Evolutionary conservation across 2,888 invertebrate species (phyloP).

Genomic region (Hoplodrina blanda): DNA sequence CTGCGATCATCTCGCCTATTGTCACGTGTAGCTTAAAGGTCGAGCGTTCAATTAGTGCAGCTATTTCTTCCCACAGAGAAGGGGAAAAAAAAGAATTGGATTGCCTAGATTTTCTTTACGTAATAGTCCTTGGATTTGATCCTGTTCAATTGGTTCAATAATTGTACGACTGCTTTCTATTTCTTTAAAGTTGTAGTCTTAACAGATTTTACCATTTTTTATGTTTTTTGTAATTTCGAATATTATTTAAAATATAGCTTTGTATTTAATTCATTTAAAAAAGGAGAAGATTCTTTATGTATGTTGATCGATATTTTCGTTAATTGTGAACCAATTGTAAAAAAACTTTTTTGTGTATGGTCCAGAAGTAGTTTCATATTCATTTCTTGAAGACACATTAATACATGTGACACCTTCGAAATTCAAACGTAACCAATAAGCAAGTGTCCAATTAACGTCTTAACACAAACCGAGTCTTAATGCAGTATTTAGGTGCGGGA

Average conservation of each 20-base stretch:
- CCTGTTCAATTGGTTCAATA: background rate
- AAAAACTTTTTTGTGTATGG: no score
- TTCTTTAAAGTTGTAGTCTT: background rate
- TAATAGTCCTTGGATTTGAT: background rate
- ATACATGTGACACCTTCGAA: no score
- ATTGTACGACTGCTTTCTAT: background rate
- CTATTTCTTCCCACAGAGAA: conserved; percentile 11
- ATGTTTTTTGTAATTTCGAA: no score
- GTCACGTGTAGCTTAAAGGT: conserved; percentile 36
- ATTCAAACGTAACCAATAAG: conserved; percentile 9
- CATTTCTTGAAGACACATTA: no score
- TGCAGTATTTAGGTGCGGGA: conserved; percentile 59
- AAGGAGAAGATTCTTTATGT: no score
- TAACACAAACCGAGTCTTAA: conserved; percentile 42
- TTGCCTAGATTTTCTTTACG: background rate
- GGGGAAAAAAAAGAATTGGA: conserved; percentile 6
- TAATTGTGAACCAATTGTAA: no score
- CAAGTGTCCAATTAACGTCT: conserved; percentile 44
- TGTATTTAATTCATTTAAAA: no score
- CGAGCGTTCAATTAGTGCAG: conserved; percentile 42
- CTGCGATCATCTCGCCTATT: conserved; percentile 26
- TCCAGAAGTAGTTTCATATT: no score
- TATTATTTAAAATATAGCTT: no score
- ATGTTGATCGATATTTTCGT: no score
- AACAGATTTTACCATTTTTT: background rate